phyloP scores from a whole-genome alignment of 2,888 invertebrate genomes.

The Nephrotoma appendiculata region DNA sequence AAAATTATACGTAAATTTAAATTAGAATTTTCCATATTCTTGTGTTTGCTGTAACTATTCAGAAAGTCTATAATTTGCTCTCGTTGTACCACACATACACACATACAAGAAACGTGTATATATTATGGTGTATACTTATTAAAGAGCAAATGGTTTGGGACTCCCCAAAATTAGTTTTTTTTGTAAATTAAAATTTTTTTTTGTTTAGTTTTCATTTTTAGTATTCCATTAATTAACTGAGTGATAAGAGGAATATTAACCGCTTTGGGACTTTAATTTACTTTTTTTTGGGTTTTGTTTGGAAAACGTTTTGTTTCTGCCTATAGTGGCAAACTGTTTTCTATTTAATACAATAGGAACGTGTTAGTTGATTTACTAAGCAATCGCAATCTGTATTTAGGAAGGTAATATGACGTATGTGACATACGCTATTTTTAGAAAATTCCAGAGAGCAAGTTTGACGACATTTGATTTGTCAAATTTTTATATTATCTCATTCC shows the following conservation, averaged over 20 bases:
- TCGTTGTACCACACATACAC: background rate
- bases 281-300: background rate
- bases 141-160: background rate
- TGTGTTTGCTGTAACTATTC: background rate
- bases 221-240: background rate
- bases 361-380: no score
- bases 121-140: background rate
- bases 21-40: background rate
- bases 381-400: no score
- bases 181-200: background rate
- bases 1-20: background rate
- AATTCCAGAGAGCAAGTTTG: no score
- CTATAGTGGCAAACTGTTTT: no score
- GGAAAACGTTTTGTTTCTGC: no score
- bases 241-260: background rate
- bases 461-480: no score
- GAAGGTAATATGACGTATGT: no score
- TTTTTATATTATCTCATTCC: no score
- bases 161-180: background rate
- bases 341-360: no score
- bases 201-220: background rate
- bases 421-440: no score
- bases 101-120: background rate
- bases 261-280: background rate
- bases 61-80: background rate